Percentiles rank a stretch among this genome's conserved stretches.
Evolutionary conservation across 2,888 invertebrate species (phyloP).

Genomic region (Trachelus tabidus): DNA sequence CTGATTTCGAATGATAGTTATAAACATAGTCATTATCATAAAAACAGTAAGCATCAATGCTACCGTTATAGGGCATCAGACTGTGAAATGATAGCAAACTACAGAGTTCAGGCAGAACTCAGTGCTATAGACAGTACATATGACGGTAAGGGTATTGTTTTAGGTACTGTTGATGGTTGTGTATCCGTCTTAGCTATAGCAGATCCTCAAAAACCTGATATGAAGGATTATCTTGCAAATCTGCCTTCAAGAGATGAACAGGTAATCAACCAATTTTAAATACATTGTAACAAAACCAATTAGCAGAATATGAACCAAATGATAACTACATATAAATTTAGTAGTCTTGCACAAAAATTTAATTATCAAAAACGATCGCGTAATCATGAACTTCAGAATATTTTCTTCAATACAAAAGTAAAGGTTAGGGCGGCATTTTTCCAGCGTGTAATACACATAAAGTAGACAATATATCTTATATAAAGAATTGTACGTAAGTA

Average conservation of each 20-base stretch:
- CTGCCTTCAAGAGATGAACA: slow-evolving; percentile 80
- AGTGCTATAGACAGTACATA: slow-evolving; percentile 88
- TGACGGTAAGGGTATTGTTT: slow-evolving; percentile 84
- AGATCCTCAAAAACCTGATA: slow-evolving; percentile 76
- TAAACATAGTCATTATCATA: background rate
- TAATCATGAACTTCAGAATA: background rate
- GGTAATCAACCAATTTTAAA: slow-evolving; percentile 58
- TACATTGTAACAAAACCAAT: background rate
- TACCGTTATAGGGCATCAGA: slow-evolving; percentile 78
- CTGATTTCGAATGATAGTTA: background rate
- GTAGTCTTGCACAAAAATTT: background rate
- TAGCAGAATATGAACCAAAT: background rate
- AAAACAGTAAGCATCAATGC: background rate
- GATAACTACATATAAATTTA: background rate
- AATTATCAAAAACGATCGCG: background rate
- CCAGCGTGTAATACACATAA: background rate
- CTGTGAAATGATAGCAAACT: slow-evolving; percentile 93
- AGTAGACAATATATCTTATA: background rate
- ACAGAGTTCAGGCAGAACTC: slow-evolving; percentile 88
- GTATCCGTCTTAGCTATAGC: slow-evolving; percentile 88
- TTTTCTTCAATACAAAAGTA: background rate
- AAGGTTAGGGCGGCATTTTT: background rate
- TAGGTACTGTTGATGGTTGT: slow-evolving; percentile 94
- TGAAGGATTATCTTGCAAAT: slow-evolving; percentile 73
- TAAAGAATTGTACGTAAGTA: background rate